These are phyloP conservation scores for Papilio helenus DNA, from an alignment of 1,140 invertebrate species.

Conservation along the genomic window DNA sequence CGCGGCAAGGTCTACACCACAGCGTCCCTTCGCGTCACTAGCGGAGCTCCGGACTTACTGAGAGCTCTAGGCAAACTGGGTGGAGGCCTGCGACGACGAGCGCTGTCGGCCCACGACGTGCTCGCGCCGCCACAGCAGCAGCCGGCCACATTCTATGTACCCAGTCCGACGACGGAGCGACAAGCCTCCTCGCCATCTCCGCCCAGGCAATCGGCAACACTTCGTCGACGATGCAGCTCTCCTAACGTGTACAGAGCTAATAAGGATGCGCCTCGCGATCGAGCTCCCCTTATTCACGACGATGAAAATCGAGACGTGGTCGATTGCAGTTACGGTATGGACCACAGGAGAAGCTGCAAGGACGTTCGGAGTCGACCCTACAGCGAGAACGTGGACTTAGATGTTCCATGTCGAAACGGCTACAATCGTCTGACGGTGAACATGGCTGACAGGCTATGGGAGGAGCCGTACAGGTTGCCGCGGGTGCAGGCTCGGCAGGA, in stretches of 20 bases:
- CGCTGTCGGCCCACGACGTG: constrained; percentile 87
- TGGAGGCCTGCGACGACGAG: constrained; percentile 85
- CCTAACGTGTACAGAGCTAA: constrained; percentile 78
- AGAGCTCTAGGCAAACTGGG: constrained; percentile 87
- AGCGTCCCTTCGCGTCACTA: constrained; percentile 85
- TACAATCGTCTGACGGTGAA: constrained; percentile 65
- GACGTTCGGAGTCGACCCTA: constrained; percentile 75
- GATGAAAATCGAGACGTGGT: constrained; percentile 74
- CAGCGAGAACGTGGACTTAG: constrained; percentile 78
- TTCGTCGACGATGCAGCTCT: constrained; percentile 76
- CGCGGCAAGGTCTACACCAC: constrained; percentile 84
- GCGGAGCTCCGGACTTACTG: constrained; percentile 85
- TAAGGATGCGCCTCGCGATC: constrained; percentile 60
- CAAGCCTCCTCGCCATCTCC: constrained; percentile 67
- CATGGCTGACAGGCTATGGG: constrained; percentile 66
- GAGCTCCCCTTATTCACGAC: constrained; percentile 66
- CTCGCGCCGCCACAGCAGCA: constrained; percentile 80
- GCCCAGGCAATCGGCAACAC: constrained; percentile 63
- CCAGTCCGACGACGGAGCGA: constrained; percentile 82
- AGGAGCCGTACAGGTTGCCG: constrained; percentile 73
- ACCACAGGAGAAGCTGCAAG: constrained; percentile 62
- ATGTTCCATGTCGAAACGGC: constrained; percentile 69
- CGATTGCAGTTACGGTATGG: constrained; percentile 65
- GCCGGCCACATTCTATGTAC: constrained; percentile 87
- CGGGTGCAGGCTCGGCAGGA: constrained; percentile 72